Evolutionary conservation across 2,888 invertebrate genomes (phyloP).

Genomic region (Esperia sulphurella): DNA sequence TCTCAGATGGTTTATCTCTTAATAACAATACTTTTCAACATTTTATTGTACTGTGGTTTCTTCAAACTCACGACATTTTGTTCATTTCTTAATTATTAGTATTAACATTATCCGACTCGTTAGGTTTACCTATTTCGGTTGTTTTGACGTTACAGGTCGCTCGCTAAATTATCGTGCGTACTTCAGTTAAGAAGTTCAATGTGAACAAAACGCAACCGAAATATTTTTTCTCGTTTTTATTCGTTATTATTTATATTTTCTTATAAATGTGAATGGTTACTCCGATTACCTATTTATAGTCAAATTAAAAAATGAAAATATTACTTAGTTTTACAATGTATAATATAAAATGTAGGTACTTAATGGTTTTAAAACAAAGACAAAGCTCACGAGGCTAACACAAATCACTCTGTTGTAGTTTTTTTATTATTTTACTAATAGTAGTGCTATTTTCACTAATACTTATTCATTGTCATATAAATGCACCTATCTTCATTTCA

Average conservation of each 20-base stretch:
- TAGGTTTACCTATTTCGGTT: background rate
- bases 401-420: background rate
- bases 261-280: slow-evolving; percentile 57
- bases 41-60: too few relatives aligned
- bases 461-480: background rate
- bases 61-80: background rate
- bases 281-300: slow-evolving; percentile 74
- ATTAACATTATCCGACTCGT: background rate
- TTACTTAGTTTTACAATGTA: slow-evolving; percentile 47
- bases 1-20: too few relatives aligned
- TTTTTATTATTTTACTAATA: background rate
- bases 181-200: background rate
- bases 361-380: slow-evolving; percentile 46
- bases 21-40: too few relatives aligned
- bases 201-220: background rate
- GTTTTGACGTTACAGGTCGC: background rate
- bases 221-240: slow-evolving; percentile 13
- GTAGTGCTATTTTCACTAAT: background rate
- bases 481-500: background rate
- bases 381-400: slow-evolving; percentile 70
- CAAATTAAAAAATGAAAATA: slow-evolving; percentile 42
- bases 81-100: background rate
- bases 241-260: slow-evolving; percentile 23
- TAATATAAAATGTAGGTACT: slow-evolving; percentile 42
- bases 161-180: background rate